Conservation (phyloP, 2,888 invertebrate genomes). For the Chironomus riparius region DNA sequence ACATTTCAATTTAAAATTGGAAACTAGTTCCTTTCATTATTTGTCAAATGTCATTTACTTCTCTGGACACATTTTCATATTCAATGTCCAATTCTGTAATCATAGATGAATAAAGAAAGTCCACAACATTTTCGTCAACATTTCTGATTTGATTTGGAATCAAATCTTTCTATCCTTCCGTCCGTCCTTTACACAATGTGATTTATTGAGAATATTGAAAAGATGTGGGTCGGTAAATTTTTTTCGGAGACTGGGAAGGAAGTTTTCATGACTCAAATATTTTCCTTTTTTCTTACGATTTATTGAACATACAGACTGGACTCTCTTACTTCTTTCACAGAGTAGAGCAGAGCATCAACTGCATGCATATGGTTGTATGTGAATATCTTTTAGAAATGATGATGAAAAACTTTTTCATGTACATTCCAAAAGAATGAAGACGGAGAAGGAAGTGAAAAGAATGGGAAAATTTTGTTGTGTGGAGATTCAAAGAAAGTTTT, state of each 20-base stretch:
- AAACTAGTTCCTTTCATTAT: neutral
- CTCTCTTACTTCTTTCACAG: no score
- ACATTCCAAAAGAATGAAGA: neutral
- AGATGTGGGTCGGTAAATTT: neutral
- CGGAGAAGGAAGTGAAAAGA: neutral
- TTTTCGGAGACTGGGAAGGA: neutral
- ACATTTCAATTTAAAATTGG: neutral
- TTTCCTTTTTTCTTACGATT: neutral
- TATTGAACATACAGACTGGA: no score
- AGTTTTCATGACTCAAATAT: neutral
- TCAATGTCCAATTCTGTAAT: neutral
- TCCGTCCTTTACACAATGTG: neutral
- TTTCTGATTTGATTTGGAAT: no score
- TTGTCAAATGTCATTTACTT: neutral
- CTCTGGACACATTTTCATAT: neutral
- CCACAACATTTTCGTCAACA: no score
- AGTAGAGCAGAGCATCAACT: neutral
- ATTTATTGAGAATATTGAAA: conserved; percentile 20
- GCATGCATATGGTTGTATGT: neutral
- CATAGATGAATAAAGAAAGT: neutral
- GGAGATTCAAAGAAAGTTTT: neutral
- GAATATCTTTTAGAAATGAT: neutral
- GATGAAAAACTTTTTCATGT: neutral
- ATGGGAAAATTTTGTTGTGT: neutral
- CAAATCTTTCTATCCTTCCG: neutral